Base-by-base conservation (phyloP, 2,113 vertebrate genomes). In the Dunckerocampus dactyliophorus region DNA sequence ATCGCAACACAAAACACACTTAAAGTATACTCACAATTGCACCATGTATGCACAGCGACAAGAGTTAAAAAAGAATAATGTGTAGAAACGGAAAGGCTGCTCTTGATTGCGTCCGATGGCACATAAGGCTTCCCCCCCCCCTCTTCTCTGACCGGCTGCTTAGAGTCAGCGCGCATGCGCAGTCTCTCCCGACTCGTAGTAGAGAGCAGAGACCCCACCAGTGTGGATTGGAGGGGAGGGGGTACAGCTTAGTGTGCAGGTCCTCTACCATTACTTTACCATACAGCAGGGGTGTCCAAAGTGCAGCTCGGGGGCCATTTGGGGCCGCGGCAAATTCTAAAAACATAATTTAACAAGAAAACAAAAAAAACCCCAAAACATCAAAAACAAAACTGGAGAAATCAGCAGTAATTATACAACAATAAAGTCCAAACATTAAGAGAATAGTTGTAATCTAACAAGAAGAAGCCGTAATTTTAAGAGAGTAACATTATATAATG, bases 31-130 rank as follows among this genome's bases (percentile, higher is more conserved):
- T 92, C 82, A 92, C 91, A 90, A 86, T 90, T 87, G 90, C 90
- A 92, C 88, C 91, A 92, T 92, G 91, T 91, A 92, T 91, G 88
- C 91, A 88, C 87, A 89, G 85, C 88, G 83, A 89, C 82, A 87
- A 88, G 87, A 90, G 82, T 84, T 42, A 14, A 42, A 56, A 56
- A 56, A 56, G 37, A 56, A 7, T 56, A 56, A 56, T 42, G 2
- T 56, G 13, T 13, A 21, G n/a, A 20, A 42, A 56, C 20, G 37
- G 19, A 14, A 7, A 56, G 37, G 54, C 81, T 87, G 88, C 88
- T 89, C 88, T 90, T 89, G 87, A 90, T 91, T 89, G 89, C 90
- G 90, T 91, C 90, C 87, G 89, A 89, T 89, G 87, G 88, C 87
- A 88, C 84, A 90, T 85, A 88, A 74, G 83, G 82, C 78, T 86